Percentiles rank a stretch among this genome's conserved stretches.
Evolutionary conservation across 2,888 invertebrate species (phyloP).

Genomic region (Camponotus fellah): DNA sequence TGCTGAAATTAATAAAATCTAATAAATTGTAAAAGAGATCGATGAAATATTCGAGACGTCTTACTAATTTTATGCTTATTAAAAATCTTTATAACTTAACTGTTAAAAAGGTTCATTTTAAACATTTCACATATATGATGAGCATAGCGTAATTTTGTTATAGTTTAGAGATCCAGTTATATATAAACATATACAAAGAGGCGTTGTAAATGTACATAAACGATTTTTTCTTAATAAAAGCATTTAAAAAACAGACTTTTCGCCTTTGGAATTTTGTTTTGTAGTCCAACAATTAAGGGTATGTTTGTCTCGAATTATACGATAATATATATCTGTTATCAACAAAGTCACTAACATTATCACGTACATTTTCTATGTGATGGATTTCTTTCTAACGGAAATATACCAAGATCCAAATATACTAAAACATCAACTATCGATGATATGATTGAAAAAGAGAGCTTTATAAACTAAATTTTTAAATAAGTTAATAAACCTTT

Average conservation of each 20-base stretch:
- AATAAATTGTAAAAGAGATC: constrained; percentile 17
- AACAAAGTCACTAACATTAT: neutral
- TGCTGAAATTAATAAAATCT: neutral
- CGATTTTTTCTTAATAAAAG: constrained; percentile 81
- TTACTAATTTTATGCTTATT: constrained; percentile 65
- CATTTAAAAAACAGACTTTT: constrained; percentile 24
- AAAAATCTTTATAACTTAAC: constrained; percentile 64
- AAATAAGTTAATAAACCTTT: neutral
- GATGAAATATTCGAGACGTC: constrained; percentile 34
- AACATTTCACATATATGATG: constrained; percentile 67
- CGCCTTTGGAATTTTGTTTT: neutral
- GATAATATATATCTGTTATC: neutral
- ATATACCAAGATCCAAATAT: neutral
- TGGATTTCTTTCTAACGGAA: neutral
- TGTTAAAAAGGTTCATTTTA: constrained; percentile 58
- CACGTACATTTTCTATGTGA: neutral
- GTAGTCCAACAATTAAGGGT: neutral
- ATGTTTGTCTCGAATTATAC: neutral
- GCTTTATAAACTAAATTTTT: neutral
- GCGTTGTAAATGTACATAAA: constrained; percentile 78
- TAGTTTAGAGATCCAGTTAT: constrained; percentile 73
- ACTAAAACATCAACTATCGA: neutral
- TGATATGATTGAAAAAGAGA: neutral
- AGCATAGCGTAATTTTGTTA: constrained; percentile 75
- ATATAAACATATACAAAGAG: constrained; percentile 61